These are phyloP conservation scores for Micromussa lordhowensis DNA, from an alignment of 92 coral and sea anemone genomes.

Conservation along the genomic window DNA sequence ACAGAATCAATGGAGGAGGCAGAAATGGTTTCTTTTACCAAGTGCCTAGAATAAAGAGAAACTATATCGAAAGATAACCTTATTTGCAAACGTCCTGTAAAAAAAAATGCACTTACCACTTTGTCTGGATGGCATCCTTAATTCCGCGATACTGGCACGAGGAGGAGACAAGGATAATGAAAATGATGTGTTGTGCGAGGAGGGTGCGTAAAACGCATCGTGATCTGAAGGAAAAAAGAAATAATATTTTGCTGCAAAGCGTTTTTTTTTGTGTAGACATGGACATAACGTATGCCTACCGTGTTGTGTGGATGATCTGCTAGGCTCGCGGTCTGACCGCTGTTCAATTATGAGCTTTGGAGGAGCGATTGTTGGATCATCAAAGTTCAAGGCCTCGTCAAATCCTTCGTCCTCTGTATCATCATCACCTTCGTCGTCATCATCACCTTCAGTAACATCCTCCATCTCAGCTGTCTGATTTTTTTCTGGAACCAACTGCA, in stretches of 20 bases:
- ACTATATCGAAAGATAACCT: background rate
- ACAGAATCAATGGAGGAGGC: background rate
- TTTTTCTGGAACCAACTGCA: no score
- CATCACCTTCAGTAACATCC: no score
- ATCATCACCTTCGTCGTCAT: no score
- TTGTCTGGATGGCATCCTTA: constrained; percentile 6
- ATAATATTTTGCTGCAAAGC: background rate
- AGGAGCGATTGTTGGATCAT: no score
- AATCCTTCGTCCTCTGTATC: no score
- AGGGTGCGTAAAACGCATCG: background rate
- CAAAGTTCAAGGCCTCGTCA: no score
- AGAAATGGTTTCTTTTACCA: background rate
- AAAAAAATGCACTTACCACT: constrained; percentile 8
- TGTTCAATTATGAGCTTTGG: no score
- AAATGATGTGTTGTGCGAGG: background rate
- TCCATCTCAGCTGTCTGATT: no score
- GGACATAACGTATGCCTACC: background rate
- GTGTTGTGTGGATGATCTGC: background rate
- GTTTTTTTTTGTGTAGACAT: background rate
- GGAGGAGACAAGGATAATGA: constrained; percentile 16
- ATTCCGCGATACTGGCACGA: background rate
- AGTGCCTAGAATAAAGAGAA: background rate
- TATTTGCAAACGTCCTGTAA: background rate
- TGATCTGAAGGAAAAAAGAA: constrained; percentile 3
- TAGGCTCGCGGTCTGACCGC: constrained; percentile 9